These are phyloP conservation scores for Hermaeophaga mercurialis DNA, from an alignment of 2,888 invertebrate species.

Conservation along the genomic window DNA sequence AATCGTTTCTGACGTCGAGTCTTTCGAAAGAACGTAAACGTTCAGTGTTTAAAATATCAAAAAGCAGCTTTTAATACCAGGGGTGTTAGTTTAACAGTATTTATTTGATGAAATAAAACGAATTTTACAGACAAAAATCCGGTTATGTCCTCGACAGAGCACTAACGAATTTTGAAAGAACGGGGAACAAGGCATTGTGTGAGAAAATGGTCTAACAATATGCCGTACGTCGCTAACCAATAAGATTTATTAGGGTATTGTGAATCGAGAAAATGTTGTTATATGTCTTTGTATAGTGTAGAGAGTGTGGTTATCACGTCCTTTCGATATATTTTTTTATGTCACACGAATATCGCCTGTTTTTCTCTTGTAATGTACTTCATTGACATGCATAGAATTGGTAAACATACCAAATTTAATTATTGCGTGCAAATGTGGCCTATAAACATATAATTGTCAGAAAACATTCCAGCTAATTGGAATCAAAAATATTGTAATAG, in stretches of 20 bases:
- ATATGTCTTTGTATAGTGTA: constrained; percentile 16
- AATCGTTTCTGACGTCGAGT: neutral
- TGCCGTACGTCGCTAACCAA: constrained; percentile 22
- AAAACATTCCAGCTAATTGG: too few species aligned
- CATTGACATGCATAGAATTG: constrained; percentile 1
- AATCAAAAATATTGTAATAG: too few species aligned
- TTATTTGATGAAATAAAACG: constrained; percentile 8
- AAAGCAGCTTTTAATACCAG: constrained; percentile 4
- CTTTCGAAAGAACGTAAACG: constrained; percentile 1
- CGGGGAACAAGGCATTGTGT: constrained; percentile 20
- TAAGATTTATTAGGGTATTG: constrained; percentile 26
- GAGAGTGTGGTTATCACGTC: constrained; percentile 11
- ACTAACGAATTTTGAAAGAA: constrained; percentile 15
- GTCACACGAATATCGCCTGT: neutral
- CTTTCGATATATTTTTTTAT: constrained; percentile 12
- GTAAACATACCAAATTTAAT: constrained; percentile 7
- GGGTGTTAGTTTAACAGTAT: constrained; percentile 9
- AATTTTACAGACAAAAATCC: constrained; percentile 2
- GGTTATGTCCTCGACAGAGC: constrained; percentile 1
- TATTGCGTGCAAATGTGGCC: too few species aligned
- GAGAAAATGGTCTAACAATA: constrained; percentile 25
- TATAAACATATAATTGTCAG: too few species aligned
- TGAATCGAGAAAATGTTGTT: constrained; percentile 17
- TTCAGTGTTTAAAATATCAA: constrained; percentile 4
- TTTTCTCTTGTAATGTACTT: constrained; percentile 5